These are phyloP conservation scores for Anastrepha ludens DNA, from an alignment of 1,140 invertebrate genomes.

Conservation along the genomic window DNA sequence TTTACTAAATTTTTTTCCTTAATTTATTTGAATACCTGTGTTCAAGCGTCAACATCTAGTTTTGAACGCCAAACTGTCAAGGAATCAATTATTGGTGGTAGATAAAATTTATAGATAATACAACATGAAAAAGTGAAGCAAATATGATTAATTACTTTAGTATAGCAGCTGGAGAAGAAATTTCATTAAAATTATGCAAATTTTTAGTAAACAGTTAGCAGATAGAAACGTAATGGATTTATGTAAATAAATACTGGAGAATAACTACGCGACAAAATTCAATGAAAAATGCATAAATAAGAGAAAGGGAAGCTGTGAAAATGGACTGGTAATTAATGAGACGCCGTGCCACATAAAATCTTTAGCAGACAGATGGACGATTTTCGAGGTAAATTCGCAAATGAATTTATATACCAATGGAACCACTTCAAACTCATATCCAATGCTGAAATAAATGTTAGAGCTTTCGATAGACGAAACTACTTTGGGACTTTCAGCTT, in stretches of 20 bases:
- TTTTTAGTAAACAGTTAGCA: conserved; percentile 10
- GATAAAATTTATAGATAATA: not conserved
- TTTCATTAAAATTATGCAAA: conserved; percentile 29
- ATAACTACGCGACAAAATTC: not conserved
- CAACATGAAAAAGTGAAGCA: conserved; percentile 1
- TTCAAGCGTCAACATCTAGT: not conserved
- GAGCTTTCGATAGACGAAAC: too few species aligned
- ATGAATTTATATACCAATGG: too few species aligned
- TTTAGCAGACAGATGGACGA: too few species aligned
- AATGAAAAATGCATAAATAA: not conserved
- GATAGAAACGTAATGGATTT: conserved; percentile 3
- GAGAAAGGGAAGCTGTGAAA: too few species aligned
- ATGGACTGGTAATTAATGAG: too few species aligned
- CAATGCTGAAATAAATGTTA: too few species aligned
- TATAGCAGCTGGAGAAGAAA: not conserved
- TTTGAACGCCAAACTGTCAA: not conserved
- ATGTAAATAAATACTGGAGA: not conserved
- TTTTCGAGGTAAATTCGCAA: too few species aligned
- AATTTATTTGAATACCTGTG: not conserved
- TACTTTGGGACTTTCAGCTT: too few species aligned
- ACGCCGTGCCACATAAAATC: too few species aligned
- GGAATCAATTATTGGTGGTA: not conserved
- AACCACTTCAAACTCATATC: too few species aligned
- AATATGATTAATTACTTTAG: conserved; percentile 32
- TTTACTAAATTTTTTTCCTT: too few species aligned